phyloP scores from a whole-genome alignment of 35 echinoderm and acorn worm species.

The Heliocidaris erythrogramma region DNA sequence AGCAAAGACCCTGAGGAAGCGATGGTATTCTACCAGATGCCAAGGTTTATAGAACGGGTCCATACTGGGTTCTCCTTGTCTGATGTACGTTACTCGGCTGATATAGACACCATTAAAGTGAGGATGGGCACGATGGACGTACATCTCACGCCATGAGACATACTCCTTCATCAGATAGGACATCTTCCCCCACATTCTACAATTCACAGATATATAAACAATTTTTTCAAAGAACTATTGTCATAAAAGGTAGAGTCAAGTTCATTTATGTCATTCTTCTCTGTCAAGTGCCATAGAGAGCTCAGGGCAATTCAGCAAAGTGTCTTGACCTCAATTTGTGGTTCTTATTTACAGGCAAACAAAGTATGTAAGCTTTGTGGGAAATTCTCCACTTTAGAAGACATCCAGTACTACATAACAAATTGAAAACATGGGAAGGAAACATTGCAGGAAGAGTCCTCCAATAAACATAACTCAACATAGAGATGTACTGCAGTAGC shows the following conservation, averaged over 20 bases:
- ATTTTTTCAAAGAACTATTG: background rate
- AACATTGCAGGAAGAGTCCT: too few species aligned
- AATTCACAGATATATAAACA: background rate
- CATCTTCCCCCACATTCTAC: slow-evolving; percentile 77
- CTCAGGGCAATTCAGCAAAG: too few species aligned
- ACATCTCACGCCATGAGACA: slow-evolving; percentile 81
- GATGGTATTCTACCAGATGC: slow-evolving; percentile 91
- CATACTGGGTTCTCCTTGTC: slow-evolving; percentile 78
- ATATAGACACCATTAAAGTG: slow-evolving; percentile 91
- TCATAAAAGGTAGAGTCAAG: background rate
- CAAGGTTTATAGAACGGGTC: slow-evolving; percentile 75
- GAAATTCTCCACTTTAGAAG: too few species aligned
- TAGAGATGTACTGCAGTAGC: too few species aligned
- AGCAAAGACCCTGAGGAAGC: slow-evolving; percentile 82
- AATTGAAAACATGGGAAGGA: too few species aligned
- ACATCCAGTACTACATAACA: too few species aligned
- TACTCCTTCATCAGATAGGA: slow-evolving; percentile 75
- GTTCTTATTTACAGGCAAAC: too few species aligned
- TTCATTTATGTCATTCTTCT: background rate
- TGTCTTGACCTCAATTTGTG: too few species aligned
- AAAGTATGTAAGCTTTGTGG: too few species aligned
- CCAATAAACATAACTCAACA: too few species aligned
- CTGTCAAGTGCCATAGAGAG: background rate
- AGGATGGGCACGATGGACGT: slow-evolving; percentile 72
- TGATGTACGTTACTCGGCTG: slow-evolving; percentile 70